Evolutionary conservation across 2,113 vertebrate species (phyloP).

Genomic region (Tapirus terrestris): DNA sequence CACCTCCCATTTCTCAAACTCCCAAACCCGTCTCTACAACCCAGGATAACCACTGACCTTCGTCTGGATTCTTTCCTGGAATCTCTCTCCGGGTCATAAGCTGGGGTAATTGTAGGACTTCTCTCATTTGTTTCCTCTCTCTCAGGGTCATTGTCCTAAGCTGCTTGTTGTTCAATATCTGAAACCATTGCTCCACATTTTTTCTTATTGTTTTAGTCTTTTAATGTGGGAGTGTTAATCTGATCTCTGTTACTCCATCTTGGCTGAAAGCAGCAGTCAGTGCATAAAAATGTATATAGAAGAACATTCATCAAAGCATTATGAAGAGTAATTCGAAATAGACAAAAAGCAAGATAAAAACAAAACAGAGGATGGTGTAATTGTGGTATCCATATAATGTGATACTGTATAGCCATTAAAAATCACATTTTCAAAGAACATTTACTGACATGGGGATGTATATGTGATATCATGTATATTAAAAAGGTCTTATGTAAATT

Average conservation of each 20-base stretch:
- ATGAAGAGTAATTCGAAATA: constrained; percentile 55
- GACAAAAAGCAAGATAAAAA: constrained; percentile 45
- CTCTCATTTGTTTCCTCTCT: not conserved
- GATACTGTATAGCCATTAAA: not conserved
- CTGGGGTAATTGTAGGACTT: too few relatives aligned
- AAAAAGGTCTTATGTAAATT: not conserved
- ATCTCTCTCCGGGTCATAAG: not conserved
- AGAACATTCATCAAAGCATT: constrained; percentile 34
- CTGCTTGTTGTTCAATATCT: not conserved
- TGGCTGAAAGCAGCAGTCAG: constrained; percentile 36
- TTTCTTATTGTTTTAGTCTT: not conserved
- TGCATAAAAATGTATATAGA: constrained; percentile 34
- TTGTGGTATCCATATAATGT: not conserved
- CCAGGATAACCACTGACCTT: not conserved
- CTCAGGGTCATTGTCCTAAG: not conserved
- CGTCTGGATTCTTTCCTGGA: not conserved
- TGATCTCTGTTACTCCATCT: constrained; percentile 36
- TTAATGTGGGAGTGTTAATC: constrained; percentile 45
- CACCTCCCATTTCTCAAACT: not conserved
- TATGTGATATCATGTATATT: constrained; percentile 24
- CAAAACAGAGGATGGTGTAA: not conserved
- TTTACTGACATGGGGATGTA: not conserved
- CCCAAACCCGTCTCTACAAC: not conserved
- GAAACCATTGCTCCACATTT: constrained; percentile 24
- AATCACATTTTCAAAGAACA: constrained; percentile 53